phyloP scores from a whole-genome alignment of 2,113 vertebrate species.

The Gambusia affinis region DNA sequence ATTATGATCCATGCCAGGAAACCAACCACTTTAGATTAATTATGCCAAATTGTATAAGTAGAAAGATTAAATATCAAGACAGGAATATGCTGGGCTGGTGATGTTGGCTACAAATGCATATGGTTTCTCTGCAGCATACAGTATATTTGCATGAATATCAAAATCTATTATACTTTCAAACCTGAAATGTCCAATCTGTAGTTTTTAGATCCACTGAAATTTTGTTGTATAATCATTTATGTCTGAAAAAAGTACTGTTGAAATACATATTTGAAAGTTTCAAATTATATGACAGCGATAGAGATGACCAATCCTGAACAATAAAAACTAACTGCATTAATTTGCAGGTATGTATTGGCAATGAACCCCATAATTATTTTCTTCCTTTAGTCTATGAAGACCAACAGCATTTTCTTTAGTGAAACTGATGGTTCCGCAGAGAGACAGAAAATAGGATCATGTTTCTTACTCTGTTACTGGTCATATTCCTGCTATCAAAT shows the following conservation, averaged over 20 bases:
- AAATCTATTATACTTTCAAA: not conserved
- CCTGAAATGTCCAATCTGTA: too few species aligned
- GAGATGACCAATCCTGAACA: not conserved
- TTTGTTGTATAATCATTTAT: not conserved
- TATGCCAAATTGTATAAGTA: not conserved
- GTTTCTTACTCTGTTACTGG: not conserved
- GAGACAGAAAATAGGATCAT: not conserved
- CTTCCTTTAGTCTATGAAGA: not conserved
- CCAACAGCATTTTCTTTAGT: not conserved
- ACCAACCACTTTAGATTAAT: not conserved
- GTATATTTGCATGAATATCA: not conserved
- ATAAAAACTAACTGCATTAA: too few species aligned
- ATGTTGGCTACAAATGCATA: not conserved
- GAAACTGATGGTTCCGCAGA: not conserved
- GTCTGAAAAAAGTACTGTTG: not conserved
- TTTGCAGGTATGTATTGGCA: not conserved
- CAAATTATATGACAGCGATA: not conserved
- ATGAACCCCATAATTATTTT: not conserved
- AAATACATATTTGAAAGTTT: not conserved
- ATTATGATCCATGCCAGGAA: not conserved
- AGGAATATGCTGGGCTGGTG: not conserved
- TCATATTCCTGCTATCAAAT: constrained; percentile 19
- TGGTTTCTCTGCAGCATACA: not conserved
- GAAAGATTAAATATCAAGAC: not conserved
- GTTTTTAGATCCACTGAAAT: not conserved